phyloP scores from a whole-genome alignment of 2,888 invertebrate species.

The Syrphus vitripennis region DNA sequence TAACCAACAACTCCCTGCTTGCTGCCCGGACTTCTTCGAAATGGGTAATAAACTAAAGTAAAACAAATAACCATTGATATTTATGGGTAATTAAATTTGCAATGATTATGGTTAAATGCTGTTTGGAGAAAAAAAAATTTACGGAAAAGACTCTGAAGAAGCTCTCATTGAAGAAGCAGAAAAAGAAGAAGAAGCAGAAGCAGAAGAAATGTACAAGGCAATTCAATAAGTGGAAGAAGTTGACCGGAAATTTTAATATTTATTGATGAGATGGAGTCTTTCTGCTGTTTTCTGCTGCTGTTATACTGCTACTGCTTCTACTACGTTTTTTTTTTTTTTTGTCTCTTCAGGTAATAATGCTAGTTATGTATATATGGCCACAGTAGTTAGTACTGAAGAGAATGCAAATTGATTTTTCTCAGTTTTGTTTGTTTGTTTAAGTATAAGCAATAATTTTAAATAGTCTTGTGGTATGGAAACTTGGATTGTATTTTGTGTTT shows the following conservation, averaged over 20 bases:
- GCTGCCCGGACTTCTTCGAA: slow-evolving; percentile 7
- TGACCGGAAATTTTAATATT: slow-evolving; percentile 43
- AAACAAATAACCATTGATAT: slow-evolving; percentile 66
- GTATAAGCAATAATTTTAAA: not conserved
- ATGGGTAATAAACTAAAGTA: slow-evolving; percentile 59
- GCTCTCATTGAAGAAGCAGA: not conserved
- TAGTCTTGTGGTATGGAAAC: not conserved
- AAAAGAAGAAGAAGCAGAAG: not conserved
- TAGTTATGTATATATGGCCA: not conserved
- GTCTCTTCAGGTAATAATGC: not conserved
- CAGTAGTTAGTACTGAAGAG: not conserved
- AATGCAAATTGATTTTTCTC: slow-evolving; percentile 5
- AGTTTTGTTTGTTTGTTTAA: slow-evolving; percentile 14
- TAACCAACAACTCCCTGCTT: not conserved
- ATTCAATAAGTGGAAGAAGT: slow-evolving; percentile 49
- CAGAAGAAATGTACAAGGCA: not conserved
- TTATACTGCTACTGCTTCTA: not conserved
- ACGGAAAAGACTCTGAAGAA: not conserved
- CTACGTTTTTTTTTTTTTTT: too few species aligned
- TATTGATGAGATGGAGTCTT: slow-evolving; percentile 12
- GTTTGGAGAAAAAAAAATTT: slow-evolving; percentile 14
- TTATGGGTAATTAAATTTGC: slow-evolving; percentile 68
- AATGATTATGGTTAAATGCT: slow-evolving; percentile 61
- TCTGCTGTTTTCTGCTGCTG: not conserved
- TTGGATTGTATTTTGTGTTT: not conserved